Evolutionary conservation across 2,113 vertebrate genomes (phyloP).

Genomic region (Hymenochirus boettgeri): DNA sequence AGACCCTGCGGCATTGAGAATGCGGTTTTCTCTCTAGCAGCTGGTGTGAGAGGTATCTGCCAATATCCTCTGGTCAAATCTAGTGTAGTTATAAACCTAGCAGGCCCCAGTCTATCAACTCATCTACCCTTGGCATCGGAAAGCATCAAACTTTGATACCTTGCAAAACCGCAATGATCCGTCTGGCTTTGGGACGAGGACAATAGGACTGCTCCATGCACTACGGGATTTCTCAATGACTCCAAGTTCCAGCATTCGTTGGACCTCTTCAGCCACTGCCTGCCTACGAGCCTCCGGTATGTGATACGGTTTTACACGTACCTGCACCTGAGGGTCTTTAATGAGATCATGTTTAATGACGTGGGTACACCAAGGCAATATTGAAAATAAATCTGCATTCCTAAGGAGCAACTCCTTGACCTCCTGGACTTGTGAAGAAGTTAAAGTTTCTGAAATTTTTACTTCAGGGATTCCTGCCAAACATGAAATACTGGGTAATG

Average conservation of each 20-base stretch:
- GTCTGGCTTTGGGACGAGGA: conserved; percentile 39
- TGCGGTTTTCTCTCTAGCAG: neutral
- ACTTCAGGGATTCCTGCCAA: neutral
- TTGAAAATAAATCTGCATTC: too few relatives aligned
- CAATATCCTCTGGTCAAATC: neutral
- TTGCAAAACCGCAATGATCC: conserved; percentile 27
- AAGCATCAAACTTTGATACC: conserved; percentile 21
- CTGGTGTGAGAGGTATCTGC: neutral
- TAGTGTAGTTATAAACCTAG: neutral
- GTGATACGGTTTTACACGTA: neutral
- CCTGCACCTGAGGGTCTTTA: neutral
- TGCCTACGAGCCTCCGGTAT: conserved; percentile 3
- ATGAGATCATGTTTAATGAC: neutral
- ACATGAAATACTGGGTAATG: neutral
- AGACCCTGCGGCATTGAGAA: neutral
- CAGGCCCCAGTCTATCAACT: neutral
- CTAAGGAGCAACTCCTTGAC: neutral
- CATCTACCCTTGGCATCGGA: neutral
- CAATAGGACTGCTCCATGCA: conserved; percentile 40
- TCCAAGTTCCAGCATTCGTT: conserved; percentile 25
- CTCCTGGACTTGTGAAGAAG: neutral
- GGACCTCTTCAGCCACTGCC: conserved; percentile 3
- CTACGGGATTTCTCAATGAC: conserved; percentile 37
- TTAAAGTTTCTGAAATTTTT: neutral
- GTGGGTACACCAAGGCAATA: neutral